phyloP scores from a whole-genome alignment of 2,797 vertebrate genomes.

The Poeciliopsis infans region DNA sequence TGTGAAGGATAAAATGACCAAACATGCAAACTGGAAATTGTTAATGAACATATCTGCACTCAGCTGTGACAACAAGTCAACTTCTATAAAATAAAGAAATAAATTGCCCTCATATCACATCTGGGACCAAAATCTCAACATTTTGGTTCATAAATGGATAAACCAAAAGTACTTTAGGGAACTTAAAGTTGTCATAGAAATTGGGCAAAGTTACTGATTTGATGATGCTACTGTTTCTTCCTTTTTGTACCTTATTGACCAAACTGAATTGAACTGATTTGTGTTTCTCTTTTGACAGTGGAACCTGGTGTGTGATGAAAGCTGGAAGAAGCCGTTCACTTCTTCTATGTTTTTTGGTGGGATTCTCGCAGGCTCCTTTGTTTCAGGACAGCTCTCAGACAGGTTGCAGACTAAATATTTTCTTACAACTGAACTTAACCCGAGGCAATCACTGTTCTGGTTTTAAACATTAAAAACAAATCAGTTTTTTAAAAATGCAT shows the following conservation, averaged over 20 bases:
- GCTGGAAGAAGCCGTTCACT: constrained; percentile 90
- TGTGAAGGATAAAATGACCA: neutral
- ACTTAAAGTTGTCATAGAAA: neutral
- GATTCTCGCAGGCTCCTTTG: constrained; percentile 86
- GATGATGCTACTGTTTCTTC: neutral
- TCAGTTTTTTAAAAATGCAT: neutral
- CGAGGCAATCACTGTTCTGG: neutral
- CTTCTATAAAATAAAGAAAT: neutral
- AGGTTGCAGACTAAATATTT: constrained; percentile 76
- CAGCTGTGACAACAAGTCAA: neutral
- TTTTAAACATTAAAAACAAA: neutral
- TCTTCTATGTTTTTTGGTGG: constrained; percentile 89
- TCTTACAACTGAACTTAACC: neutral
- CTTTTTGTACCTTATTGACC: neutral
- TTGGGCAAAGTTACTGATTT: neutral
- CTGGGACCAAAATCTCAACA: too few species aligned
- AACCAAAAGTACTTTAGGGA: too few species aligned
- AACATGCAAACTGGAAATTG: neutral
- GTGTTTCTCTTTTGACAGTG: constrained; percentile 78
- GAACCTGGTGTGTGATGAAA: constrained; percentile 89
- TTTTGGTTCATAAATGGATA: too few species aligned
- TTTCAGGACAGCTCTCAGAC: constrained; percentile 93
- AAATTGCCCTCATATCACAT: neutral
- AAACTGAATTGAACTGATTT: neutral
- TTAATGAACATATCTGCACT: neutral